Conservation (phyloP, 2,797 vertebrate genomes). For the Jordanella pulchra region DNA sequence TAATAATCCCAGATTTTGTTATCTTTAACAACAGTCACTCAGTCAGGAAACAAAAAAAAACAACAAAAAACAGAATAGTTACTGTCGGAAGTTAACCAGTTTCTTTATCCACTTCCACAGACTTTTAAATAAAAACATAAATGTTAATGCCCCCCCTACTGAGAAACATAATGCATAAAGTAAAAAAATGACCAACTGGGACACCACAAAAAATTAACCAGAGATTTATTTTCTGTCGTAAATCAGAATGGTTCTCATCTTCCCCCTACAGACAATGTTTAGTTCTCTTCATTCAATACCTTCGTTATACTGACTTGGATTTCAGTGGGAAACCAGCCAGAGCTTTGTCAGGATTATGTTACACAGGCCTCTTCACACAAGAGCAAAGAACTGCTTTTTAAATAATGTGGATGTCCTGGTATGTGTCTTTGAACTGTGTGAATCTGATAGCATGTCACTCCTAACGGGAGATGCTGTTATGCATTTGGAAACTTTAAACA, state of each 20-base stretch:
- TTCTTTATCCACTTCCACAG: neutral
- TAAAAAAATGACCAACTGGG: neutral
- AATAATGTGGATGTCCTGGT: constrained; percentile 16
- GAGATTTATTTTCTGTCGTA: constrained; percentile 21
- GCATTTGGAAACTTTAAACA: constrained; percentile 32
- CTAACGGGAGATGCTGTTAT: constrained; percentile 34
- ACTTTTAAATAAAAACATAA: neutral
- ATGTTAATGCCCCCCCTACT: neutral
- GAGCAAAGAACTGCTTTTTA: constrained; percentile 7
- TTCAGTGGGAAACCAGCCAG: constrained; percentile 23
- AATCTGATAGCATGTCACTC: constrained; percentile 18
- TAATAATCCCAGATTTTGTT: neutral
- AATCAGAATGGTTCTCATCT: constrained; percentile 19
- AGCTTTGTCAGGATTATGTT: constrained; percentile 40
- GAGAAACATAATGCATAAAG: neutral
- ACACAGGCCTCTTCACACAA: constrained; percentile 27
- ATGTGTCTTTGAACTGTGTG: constrained; percentile 24
- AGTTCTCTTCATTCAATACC: constrained; percentile 7
- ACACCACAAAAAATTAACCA: constrained; percentile 11
- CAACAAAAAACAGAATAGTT: neutral
- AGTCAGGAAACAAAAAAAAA: neutral
- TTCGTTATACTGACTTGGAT: constrained; percentile 32
- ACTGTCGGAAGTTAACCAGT: neutral
- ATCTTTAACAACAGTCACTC: neutral
- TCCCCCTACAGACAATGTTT: constrained; percentile 22